These are phyloP conservation scores for Tenthredo distinguenda DNA, from an alignment of 2,888 invertebrate species.

Conservation along the genomic window DNA sequence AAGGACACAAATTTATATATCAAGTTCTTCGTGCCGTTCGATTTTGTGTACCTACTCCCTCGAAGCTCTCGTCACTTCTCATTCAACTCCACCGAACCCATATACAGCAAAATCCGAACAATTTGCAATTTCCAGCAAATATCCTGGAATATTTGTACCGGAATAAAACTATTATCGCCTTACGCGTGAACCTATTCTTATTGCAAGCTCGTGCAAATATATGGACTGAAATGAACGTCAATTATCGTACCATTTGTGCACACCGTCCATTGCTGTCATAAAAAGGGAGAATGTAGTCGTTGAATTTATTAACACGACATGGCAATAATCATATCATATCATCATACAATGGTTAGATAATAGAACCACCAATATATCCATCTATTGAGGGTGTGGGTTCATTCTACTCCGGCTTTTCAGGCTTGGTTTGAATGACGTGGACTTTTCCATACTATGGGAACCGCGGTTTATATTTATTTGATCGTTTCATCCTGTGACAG, in stretches of 20 bases:
- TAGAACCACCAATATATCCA: background rate
- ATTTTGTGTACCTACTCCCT: background rate
- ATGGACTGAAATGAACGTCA: background rate
- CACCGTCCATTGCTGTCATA: background rate
- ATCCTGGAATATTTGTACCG: background rate
- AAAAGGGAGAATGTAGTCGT: background rate
- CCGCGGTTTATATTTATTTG: background rate
- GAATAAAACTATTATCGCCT: background rate
- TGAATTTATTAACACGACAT: background rate
- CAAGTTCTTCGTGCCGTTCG: background rate
- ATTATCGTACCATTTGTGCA: background rate
- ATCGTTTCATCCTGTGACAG: background rate
- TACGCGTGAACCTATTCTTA: background rate
- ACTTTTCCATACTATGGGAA: background rate
- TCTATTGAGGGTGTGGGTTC: background rate
- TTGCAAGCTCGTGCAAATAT: background rate
- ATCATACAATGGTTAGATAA: background rate
- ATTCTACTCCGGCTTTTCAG: background rate
- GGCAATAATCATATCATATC: background rate
- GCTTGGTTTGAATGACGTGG: background rate
- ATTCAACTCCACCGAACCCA: background rate
- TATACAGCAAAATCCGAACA: background rate
- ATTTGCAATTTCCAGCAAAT: background rate
- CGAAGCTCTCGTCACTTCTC: background rate
- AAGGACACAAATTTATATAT: background rate